Evolutionary conservation across 2,797 vertebrate genomes (phyloP).

Genomic region (Microtus obscurus): DNA sequence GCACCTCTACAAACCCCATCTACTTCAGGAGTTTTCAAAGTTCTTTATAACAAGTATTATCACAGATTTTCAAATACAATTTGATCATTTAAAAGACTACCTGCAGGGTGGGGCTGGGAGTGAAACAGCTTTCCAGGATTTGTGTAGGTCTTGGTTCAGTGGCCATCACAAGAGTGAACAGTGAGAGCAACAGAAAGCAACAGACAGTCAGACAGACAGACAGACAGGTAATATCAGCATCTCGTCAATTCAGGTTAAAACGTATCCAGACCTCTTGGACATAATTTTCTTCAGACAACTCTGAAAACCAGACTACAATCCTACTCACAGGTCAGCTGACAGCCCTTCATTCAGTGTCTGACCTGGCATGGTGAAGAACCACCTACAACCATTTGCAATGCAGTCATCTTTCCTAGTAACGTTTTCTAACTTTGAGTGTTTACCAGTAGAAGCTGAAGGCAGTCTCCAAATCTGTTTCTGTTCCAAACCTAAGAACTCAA

Average conservation of each 20-base stretch:
- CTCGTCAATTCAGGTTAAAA: neutral
- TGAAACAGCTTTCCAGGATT: neutral
- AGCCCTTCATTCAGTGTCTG: neutral
- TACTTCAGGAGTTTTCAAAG: neutral
- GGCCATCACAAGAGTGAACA: neutral
- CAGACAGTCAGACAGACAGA: too few species aligned
- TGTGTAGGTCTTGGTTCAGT: neutral
- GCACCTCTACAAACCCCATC: neutral
- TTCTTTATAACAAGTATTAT: neutral
- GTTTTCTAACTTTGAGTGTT: neutral
- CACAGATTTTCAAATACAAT: neutral
- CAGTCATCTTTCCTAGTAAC: neutral
- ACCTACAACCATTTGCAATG: neutral
- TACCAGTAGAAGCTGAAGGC: neutral
- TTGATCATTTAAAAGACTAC: neutral
- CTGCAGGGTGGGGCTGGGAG: neutral
- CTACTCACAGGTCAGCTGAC: neutral
- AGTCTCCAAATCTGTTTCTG: neutral
- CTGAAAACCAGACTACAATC: too few species aligned
- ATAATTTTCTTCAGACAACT: neutral
- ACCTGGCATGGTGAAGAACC: neutral
- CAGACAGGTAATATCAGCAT: neutral
- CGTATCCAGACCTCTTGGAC: neutral
- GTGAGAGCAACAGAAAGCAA: neutral
- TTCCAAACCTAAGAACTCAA: neutral